Evolutionary conservation across 1,140 invertebrate species (phyloP).

Genomic region (Heliothis subflexa): DNA sequence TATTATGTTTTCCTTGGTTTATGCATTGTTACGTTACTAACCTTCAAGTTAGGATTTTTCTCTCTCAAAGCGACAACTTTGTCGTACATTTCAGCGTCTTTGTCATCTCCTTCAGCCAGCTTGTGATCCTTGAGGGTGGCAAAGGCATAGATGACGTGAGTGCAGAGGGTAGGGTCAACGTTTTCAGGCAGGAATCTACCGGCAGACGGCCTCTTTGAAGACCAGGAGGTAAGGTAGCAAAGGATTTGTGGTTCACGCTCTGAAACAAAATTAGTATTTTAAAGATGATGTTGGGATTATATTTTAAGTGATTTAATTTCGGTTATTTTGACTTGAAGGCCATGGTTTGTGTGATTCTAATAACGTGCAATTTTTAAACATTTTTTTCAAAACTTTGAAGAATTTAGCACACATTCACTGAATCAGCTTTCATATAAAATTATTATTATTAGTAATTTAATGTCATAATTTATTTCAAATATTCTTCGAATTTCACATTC

Average conservation of each 20-base stretch:
- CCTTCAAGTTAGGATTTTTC: constrained; percentile 96
- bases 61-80: constrained; percentile 94
- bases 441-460: no score
- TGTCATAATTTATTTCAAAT: no score
- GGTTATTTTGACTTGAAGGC: no score
- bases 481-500: no score
- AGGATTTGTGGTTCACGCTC: constrained; percentile 94
- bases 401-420: no score
- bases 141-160: constrained; percentile 97
- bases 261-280: constrained; percentile 70
- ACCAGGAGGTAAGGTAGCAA: constrained; percentile 98
- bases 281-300: background rate
- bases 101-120: constrained; percentile 91
- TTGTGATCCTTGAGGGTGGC: constrained; percentile 95
- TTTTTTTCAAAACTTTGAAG: no score
- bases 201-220: constrained; percentile 93
- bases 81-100: constrained; percentile 94
- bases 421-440: no score
- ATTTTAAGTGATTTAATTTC: no score
- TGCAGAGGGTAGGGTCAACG: constrained; percentile 95
- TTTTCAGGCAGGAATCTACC: constrained; percentile 96
- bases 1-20: background rate
- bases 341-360: no score
- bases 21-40: constrained; percentile 64
- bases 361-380: no score